A percentile compares a stretch with the other conserved stretches of the same genome.
phyloP scores from a whole-genome alignment of 2,113 vertebrate species.

The Alligator sinensis region DNA sequence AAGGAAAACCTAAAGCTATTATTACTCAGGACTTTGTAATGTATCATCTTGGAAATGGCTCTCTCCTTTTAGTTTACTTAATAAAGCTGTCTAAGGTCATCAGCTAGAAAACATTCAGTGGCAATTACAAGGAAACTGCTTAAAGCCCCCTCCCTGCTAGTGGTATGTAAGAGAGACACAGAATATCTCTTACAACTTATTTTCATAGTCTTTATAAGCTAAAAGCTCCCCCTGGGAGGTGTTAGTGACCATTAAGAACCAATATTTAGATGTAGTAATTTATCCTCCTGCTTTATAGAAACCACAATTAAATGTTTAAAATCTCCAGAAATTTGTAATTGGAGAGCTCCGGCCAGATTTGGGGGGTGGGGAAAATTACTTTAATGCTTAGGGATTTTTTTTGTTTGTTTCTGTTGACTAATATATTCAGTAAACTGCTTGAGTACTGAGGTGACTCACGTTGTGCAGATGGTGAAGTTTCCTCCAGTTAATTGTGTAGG shows the following conservation, averaged over 20 bases:
- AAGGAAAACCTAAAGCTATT: conserved; percentile 30
- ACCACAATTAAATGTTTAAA: conserved; percentile 38
- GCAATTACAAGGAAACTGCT: conserved; percentile 19
- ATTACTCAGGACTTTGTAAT: conserved; percentile 53
- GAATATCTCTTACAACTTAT: conserved; percentile 19
- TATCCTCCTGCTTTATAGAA: conserved; percentile 38
- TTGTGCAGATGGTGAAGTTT: conserved; percentile 70
- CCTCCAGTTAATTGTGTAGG: conserved; percentile 24
- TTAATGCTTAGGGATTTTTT: conserved; percentile 41
- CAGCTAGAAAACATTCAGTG: conserved; percentile 51
- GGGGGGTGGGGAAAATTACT: not conserved
- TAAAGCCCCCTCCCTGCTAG: conserved; percentile 4
- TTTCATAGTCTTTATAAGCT: conserved; percentile 33
- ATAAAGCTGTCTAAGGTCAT: conserved; percentile 43
- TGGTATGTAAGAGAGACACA: not conserved
- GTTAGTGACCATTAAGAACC: conserved; percentile 39
- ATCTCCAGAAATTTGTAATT: conserved; percentile 43
- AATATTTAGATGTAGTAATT: conserved; percentile 41
- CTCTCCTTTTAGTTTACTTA: conserved; percentile 53
- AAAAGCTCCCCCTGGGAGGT: conserved; percentile 44
- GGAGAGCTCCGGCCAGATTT: not conserved
- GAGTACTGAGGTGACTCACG: conserved; percentile 65
- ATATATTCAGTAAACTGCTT: conserved; percentile 39
- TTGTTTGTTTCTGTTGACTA: conserved; percentile 62
- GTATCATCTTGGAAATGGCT: conserved; percentile 65